Percentiles rank a stretch among this genome's conserved stretches.
Conservation (phyloP, 2,888 invertebrate genomes). For the Ceratothoa steindachneri region DNA sequence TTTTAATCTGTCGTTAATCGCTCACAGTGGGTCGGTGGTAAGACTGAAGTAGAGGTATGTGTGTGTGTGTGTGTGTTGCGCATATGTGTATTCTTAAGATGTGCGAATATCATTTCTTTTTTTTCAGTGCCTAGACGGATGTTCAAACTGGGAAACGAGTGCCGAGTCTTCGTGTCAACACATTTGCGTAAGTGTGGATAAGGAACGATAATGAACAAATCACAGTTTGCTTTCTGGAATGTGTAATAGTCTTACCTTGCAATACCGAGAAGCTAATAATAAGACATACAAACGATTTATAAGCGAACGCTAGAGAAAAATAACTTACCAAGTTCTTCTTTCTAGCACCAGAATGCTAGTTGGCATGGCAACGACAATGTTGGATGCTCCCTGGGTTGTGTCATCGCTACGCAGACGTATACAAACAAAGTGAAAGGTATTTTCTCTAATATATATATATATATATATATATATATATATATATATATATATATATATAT, state of each 20-base stretch:
- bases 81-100: no score
- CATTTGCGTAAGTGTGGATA: slow-evolving; percentile 30
- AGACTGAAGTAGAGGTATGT: no score
- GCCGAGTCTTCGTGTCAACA: slow-evolving; percentile 24
- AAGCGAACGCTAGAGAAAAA: neutral
- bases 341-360: slow-evolving; percentile 12
- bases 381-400: slow-evolving; percentile 36
- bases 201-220: no score
- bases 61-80: no score
- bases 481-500: no score
- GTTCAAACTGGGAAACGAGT: slow-evolving; percentile 25
- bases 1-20: no score
- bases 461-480: no score
- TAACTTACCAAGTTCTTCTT: no score
- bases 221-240: no score
- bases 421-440: slow-evolving; percentile 24
- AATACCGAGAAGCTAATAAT: no score
- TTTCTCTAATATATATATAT: neutral
- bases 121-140: slow-evolving; percentile 33
- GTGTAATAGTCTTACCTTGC: no score
- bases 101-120: neutral
- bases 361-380: slow-evolving; percentile 23
- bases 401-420: slow-evolving; percentile 33
- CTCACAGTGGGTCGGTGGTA: no score
- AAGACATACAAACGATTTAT: neutral